phyloP scores from a whole-genome alignment of 2,888 invertebrate species.

The Drosophila ezoana region DNA sequence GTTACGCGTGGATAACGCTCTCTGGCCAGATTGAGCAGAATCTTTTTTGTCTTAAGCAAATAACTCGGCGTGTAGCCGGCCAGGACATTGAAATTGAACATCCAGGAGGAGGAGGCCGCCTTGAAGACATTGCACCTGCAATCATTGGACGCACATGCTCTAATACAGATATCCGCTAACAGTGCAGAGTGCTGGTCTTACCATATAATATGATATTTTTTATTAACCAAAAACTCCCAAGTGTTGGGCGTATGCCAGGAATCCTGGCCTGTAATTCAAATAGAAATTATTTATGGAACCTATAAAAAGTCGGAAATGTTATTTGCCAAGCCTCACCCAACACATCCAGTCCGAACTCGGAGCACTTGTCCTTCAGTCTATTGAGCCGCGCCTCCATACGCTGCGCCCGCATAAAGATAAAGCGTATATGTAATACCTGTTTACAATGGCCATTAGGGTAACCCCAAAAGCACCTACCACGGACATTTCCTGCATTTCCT shows the following conservation, averaged over 20 bases:
- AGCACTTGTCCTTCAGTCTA: slow-evolving; percentile 83
- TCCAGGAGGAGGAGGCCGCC: slow-evolving; percentile 96
- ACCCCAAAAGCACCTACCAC: slow-evolving; percentile 39
- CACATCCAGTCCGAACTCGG: slow-evolving; percentile 83
- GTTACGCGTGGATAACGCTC: slow-evolving; percentile 92
- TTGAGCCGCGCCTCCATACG: slow-evolving; percentile 84
- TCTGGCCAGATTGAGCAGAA: slow-evolving; percentile 91
- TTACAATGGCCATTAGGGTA: not conserved
- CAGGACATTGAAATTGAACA: slow-evolving; percentile 95
- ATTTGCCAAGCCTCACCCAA: slow-evolving; percentile 69
- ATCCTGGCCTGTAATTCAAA: slow-evolving; percentile 81
- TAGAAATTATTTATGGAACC: not conserved
- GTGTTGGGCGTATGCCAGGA: slow-evolving; percentile 89
- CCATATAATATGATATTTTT: slow-evolving; percentile 93
- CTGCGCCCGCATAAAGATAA: slow-evolving; percentile 59
- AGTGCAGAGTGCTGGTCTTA: slow-evolving; percentile 77
- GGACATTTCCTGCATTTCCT: slow-evolving; percentile 83
- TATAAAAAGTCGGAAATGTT: not conserved
- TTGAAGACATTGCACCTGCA: slow-evolving; percentile 92
- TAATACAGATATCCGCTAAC: not conserved
- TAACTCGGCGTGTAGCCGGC: slow-evolving; percentile 92
- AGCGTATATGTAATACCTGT: not conserved
- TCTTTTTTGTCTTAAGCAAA: slow-evolving; percentile 91
- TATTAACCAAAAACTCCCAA: slow-evolving; percentile 94
- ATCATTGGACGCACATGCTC: not conserved